Percentiles rank a stretch among this genome's conserved stretches.
Evolutionary conservation across 2,113 vertebrate genomes (phyloP).

Genomic region (Oenanthe melanoleuca): DNA sequence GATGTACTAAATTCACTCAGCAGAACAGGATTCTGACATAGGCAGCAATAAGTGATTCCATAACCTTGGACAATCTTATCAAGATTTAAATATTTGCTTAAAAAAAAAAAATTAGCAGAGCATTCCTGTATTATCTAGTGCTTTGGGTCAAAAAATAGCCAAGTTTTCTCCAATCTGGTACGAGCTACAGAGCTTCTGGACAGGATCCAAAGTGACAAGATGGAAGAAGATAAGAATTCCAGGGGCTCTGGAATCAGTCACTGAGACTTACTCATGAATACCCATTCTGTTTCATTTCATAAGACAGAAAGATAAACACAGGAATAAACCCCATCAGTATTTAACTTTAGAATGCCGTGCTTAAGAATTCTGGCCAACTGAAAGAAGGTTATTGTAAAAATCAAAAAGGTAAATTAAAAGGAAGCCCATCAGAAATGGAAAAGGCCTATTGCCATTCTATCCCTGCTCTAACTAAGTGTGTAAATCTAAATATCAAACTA

Average conservation of each 20-base stretch:
- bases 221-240: neutral
- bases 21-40: neutral
- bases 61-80: neutral
- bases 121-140: neutral
- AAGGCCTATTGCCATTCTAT: neutral
- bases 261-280: neutral
- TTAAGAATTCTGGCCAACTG: neutral
- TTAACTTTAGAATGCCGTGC: neutral
- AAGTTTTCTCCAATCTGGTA: neutral
- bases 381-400: neutral
- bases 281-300: neutral
- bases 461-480: neutral
- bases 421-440: neutral
- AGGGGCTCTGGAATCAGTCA: neutral
- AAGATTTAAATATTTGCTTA: neutral
- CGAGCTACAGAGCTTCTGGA: neutral
- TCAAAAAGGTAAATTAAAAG: neutral
- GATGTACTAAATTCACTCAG: neutral
- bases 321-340: neutral
- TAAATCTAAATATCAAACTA: neutral
- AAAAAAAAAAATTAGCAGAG: neutral
- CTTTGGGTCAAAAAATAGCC: neutral
- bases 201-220: conserved; percentile 12
- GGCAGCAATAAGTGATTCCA: neutral
- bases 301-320: neutral